phyloP scores from a whole-genome alignment of 2,797 vertebrate genomes.

The Nyctibius grandis region DNA sequence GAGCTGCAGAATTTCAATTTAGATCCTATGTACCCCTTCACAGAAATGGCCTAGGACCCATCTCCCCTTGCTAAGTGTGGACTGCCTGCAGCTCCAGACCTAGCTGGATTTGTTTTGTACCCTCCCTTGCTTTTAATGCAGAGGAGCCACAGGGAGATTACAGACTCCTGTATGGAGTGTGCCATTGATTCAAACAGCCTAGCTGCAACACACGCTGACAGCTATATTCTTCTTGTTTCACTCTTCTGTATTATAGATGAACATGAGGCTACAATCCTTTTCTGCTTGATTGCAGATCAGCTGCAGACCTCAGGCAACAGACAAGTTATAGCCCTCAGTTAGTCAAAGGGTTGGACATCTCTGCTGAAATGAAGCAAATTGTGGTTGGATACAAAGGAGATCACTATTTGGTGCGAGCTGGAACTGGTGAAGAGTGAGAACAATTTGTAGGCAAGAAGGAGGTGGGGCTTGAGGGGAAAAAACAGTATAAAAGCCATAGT shows the following conservation, averaged over 20 bases:
- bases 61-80: fast-evolving
- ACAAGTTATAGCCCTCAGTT: not conserved
- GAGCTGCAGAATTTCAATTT: not conserved
- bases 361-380: not conserved
- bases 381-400: not conserved
- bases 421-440: not conserved
- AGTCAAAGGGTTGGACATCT: not conserved
- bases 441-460: not conserved
- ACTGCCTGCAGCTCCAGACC: not conserved
- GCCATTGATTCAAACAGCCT: not conserved
- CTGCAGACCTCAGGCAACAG: not conserved
- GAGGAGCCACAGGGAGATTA: not conserved
- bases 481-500: not conserved
- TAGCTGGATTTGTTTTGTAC: not conserved
- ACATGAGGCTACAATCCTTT: not conserved
- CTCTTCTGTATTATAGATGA: conserved; percentile 11
- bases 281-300: conserved; percentile 19
- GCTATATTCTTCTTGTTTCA: conserved; percentile 3
- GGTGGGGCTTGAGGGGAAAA: not conserved
- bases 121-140: not conserved
- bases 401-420: not conserved
- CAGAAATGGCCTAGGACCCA: not conserved
- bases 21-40: not conserved
- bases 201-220: not conserved
- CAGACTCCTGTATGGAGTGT: not conserved